Evolutionary conservation across 2,797 vertebrate species (phyloP).

Genomic region (Acanthurus lineatus): DNA sequence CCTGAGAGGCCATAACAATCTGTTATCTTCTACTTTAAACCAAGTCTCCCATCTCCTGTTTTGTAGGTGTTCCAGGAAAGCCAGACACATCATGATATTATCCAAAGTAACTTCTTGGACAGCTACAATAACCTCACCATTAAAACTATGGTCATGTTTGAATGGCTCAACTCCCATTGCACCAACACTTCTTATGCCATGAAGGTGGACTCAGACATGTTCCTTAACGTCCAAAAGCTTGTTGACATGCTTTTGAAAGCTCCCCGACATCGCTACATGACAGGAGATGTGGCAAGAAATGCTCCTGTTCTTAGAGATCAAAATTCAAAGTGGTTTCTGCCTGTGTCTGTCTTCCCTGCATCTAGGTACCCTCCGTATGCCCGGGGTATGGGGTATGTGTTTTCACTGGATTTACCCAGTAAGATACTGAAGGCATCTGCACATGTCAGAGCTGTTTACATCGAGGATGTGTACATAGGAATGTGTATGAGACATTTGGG

Average conservation of each 20-base stretch:
- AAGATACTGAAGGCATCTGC: constrained; percentile 59
- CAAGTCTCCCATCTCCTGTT: not conserved
- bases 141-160: constrained; percentile 81
- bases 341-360: constrained; percentile 53
- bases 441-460: constrained; percentile 64
- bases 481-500: constrained; percentile 75
- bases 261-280: constrained; percentile 42
- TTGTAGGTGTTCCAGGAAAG: constrained; percentile 67
- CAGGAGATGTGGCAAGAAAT: constrained; percentile 36
- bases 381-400: constrained; percentile 78
- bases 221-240: constrained; percentile 79
- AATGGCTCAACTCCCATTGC: constrained; percentile 76
- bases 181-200: constrained; percentile 71
- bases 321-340: constrained; percentile 73
- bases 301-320: constrained; percentile 44
- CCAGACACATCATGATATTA: constrained; percentile 65
- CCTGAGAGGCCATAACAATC: not conserved
- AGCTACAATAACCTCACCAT: constrained; percentile 83
- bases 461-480: constrained; percentile 85
- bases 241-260: constrained; percentile 36
- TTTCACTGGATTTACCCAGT: constrained; percentile 74
- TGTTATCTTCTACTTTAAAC: not conserved
- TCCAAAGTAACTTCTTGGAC: constrained; percentile 81
- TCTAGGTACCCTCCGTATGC: constrained; percentile 71
- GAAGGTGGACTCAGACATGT: constrained; percentile 82